phyloP scores from a whole-genome alignment of 1,140 invertebrate genomes.

The Macrocentrus cingulum region DNA sequence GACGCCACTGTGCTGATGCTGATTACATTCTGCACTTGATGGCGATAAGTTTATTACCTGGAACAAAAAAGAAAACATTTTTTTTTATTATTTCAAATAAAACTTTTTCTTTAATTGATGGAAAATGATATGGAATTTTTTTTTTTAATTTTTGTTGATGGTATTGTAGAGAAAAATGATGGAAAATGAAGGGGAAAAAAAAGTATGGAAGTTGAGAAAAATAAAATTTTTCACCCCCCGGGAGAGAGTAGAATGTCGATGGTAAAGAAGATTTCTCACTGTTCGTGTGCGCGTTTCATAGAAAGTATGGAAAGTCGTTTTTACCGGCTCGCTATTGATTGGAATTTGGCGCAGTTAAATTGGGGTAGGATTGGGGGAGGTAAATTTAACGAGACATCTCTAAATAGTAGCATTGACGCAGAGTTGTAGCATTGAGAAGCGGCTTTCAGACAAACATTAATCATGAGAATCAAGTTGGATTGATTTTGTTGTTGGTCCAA shows the following conservation, averaged over 20 bases:
- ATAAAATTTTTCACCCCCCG: too few relatives aligned
- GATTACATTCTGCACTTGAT: slow-evolving; percentile 3
- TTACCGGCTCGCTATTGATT: not conserved
- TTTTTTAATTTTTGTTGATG: not conserved
- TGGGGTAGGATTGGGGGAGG: not conserved
- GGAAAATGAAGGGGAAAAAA: not conserved
- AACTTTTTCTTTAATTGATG: slow-evolving; percentile 7
- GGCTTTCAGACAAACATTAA: slow-evolving; percentile 26
- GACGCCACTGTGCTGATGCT: slow-evolving; percentile 10
- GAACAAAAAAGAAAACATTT: slow-evolving; percentile 33
- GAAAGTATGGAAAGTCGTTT: not conserved
- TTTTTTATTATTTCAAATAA: too few relatives aligned
- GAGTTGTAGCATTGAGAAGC: too few relatives aligned
- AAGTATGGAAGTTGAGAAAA: too few relatives aligned
- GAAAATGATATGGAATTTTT: slow-evolving; percentile 3
- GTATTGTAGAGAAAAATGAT: not conserved
- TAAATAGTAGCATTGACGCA: too few relatives aligned
- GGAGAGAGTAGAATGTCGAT: not conserved
- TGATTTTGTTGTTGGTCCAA: slow-evolving; percentile 27
- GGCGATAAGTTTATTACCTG: slow-evolving; percentile 41
- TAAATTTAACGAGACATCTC: too few relatives aligned
- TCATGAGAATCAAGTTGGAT: slow-evolving; percentile 24
- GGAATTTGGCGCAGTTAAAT: not conserved
- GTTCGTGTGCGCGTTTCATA: not conserved
- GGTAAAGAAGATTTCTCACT: not conserved